phyloP scores from a whole-genome alignment of 2,797 vertebrate genomes.

The Phalanger gymnotis region DNA sequence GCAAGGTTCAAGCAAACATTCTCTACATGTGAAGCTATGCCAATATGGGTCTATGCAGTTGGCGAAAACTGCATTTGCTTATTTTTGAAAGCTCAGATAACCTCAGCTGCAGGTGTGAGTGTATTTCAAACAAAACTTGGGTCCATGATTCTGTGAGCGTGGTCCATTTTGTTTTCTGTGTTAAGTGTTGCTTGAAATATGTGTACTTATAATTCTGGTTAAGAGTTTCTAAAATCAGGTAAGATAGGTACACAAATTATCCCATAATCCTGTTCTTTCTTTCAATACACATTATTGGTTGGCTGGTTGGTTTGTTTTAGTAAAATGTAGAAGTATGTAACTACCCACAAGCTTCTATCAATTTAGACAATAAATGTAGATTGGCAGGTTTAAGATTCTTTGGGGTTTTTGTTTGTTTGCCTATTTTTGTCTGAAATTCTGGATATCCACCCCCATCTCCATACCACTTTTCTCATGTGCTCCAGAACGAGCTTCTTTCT shows the following conservation, averaged over 20 bases:
- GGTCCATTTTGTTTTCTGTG: slow-evolving; percentile 13
- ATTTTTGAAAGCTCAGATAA: slow-evolving; percentile 71
- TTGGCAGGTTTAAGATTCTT: neutral
- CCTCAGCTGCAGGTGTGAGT: neutral
- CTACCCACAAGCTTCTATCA: slow-evolving; percentile 37
- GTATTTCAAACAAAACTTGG: slow-evolving; percentile 37
- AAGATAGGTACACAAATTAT: slow-evolving; percentile 17
- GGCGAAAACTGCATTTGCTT: slow-evolving; percentile 70
- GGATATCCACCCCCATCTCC: slow-evolving; percentile 37
- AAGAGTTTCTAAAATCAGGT: slow-evolving; percentile 33
- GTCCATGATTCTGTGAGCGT: neutral
- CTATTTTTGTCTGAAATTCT: slow-evolving; percentile 57
- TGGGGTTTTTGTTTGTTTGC: slow-evolving; percentile 39
- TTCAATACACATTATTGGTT: neutral
- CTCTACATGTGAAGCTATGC: slow-evolving; percentile 65
- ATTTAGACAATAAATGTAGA: neutral
- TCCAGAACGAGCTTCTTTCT: slow-evolving; percentile 56
- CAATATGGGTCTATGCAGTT: slow-evolving; percentile 64
- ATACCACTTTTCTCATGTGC: slow-evolving; percentile 38
- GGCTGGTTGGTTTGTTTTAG: neutral
- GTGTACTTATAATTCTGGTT: slow-evolving; percentile 6
- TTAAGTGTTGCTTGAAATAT: neutral
- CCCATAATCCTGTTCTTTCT: neutral
- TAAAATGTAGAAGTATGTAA: slow-evolving; percentile 20
- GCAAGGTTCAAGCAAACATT: slow-evolving; percentile 75